phyloP scores from a whole-genome alignment of 1,140 invertebrate genomes.

The Sminthurides bifidus region DNA sequence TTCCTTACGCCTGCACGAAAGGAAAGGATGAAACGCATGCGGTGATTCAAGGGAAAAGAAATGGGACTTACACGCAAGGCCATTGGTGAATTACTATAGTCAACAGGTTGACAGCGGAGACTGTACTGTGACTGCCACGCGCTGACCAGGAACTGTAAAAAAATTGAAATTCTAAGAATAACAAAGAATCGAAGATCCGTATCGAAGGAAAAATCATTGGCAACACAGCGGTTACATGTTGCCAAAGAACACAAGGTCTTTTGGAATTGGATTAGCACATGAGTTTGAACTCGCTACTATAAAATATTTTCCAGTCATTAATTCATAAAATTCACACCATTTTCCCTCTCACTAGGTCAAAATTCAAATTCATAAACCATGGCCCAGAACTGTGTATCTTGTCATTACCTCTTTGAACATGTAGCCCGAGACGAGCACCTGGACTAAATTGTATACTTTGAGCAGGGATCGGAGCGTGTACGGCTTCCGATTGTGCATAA shows the following conservation, averaged over 20 bases:
- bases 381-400: neutral
- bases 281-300: too few relatives aligned
- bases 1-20: too few relatives aligned
- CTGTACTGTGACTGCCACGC: slow-evolving; percentile 55
- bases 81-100: slow-evolving; percentile 54
- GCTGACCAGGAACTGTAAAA: slow-evolving; percentile 47
- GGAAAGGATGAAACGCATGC: too few relatives aligned
- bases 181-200: slow-evolving; percentile 46
- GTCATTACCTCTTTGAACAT: slow-evolving; percentile 37
- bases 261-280: too few relatives aligned
- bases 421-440: slow-evolving; percentile 37
- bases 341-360: too few relatives aligned
- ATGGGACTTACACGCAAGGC: slow-evolving; percentile 53
- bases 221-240: neutral
- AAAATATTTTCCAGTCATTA: too few relatives aligned
- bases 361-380: too few relatives aligned
- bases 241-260: neutral
- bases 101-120: slow-evolving; percentile 73
- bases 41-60: neutral
- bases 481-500: slow-evolving; percentile 38
- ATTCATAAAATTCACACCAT: too few relatives aligned
- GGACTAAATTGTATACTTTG: slow-evolving; percentile 39
- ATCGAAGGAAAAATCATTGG: slow-evolving; percentile 19
- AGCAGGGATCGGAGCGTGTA: slow-evolving; percentile 37
- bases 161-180: slow-evolving; percentile 1